These are phyloP conservation scores for Lobophora halterata DNA, from an alignment of 2,888 invertebrate genomes.

Conservation along the genomic window DNA sequence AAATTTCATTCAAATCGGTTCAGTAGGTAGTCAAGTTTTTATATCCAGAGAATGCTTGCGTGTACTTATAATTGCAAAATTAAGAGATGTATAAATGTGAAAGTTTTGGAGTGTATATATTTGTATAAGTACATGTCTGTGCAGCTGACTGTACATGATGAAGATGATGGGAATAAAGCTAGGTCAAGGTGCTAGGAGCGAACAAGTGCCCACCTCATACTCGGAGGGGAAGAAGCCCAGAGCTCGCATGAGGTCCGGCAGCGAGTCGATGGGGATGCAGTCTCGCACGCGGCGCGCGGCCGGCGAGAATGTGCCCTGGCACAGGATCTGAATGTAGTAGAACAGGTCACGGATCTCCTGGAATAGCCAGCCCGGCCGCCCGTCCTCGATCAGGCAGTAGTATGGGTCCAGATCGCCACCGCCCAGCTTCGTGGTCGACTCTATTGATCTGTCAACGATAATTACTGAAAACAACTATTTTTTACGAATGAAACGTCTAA, in stretches of 20 bases:
- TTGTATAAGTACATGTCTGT: too few relatives aligned
- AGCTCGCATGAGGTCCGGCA: conserved; percentile 87
- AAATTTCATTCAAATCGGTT: not conserved
- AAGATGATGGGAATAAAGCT: too few relatives aligned
- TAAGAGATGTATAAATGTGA: too few relatives aligned
- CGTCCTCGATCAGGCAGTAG: conserved; percentile 86
- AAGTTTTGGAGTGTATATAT: too few relatives aligned
- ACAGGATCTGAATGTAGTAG: conserved; percentile 87
- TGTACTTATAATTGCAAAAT: too few relatives aligned
- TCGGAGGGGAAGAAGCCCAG: conserved; percentile 88
- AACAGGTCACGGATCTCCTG: conserved; percentile 87
- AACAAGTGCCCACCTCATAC: too few relatives aligned
- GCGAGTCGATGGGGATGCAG: conserved; percentile 82
- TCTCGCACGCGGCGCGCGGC: conserved; percentile 81
- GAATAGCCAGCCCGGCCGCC: conserved; percentile 85
- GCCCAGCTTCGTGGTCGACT: conserved; percentile 70
- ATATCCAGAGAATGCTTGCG: too few relatives aligned
- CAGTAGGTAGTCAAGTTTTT: not conserved
- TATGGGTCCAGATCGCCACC: conserved; percentile 84
- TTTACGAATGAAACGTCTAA: too few relatives aligned
- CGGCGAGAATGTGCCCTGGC: conserved; percentile 85
- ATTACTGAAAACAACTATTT: not conserved
- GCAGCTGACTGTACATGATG: too few relatives aligned
- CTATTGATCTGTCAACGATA: conserved; percentile 74
- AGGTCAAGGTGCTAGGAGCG: too few relatives aligned